Evolutionary conservation across 2,888 invertebrate species (phyloP), one percentile per base, ranked within the genome.

Genomic region (Alloscopus bannaensis): DNA sequence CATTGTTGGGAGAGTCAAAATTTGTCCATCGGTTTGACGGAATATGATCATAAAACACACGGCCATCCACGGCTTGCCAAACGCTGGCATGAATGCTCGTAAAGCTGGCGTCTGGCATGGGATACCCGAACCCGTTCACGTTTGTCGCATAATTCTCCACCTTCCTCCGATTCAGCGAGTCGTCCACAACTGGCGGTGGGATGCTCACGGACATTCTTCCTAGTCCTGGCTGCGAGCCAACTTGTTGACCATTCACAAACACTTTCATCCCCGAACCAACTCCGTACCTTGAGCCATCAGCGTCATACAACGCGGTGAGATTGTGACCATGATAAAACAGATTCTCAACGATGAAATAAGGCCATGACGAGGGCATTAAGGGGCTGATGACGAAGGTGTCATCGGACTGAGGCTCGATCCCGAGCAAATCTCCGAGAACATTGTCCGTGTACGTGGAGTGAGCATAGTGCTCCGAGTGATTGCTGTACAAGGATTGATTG

Each of bases 1-100:
- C 22, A 0, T 57, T 52, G 65, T 76, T 81, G 16, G 31, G 55
- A 28, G 81, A 79, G 2, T 62, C 81, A 50, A 47, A 85, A 57
- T 83, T 85, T n/a, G 80, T 83, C 85, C 85, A 85, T 22, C 84
- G 62, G 62, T 85, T 85, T 6, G 65, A 66, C 0, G 84, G 84
- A 47, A 83, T 62, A 22, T 76, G 70, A 36, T 85, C 85, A 26
- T 85, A 85, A 50, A 85, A 72, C 11, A 84, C 73, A 50, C 85
- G 29, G 16, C 85, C 85, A 55, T 85, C 85, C 0, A 83, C 72
- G 2, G 76, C 83, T 29, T 83, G 83, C 84, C 83, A 84, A 2
- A 73, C 60, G 22, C 75, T 81, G 2, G 84, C 71, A 65, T 83
- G 73, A n/a, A 66, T 62, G 26, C 77, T 72, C 3, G 81, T 84